A percentile compares a stretch with the other conserved stretches of the same genome.
phyloP scores from a whole-genome alignment of 64 coral and sea anemone species.

The Montipora cactus region DNA sequence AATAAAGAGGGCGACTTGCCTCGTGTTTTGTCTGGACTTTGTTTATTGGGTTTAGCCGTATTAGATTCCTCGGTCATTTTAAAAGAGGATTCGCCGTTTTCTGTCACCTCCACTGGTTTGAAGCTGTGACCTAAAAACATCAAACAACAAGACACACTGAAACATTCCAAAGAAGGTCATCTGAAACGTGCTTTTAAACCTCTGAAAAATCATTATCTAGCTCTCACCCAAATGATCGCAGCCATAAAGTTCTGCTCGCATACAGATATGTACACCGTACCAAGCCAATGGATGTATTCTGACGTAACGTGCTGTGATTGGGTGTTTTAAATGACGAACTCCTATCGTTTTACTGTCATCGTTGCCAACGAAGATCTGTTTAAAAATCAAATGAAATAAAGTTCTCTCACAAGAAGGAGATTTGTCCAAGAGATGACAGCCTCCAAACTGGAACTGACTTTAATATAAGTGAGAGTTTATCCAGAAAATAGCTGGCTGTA shows the following conservation, averaged over 20 bases:
- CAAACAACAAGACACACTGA: not conserved
- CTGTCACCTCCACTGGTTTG: conserved; percentile 29
- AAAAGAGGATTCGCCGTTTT: conserved; percentile 31
- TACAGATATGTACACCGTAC: conserved; percentile 90
- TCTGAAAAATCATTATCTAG: not conserved
- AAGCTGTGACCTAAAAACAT: conserved; percentile 37
- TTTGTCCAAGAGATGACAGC: no score
- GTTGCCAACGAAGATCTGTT: conserved; percentile 85
- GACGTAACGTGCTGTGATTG: conserved; percentile 88
- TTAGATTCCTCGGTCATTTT: not conserved
- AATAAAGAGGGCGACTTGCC: not conserved
- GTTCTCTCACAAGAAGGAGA: no score
- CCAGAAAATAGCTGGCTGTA: no score
- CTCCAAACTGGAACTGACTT: no score
- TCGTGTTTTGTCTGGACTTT: not conserved
- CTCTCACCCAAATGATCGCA: conserved; percentile 82
- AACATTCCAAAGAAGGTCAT: not conserved
- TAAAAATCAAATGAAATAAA: not conserved
- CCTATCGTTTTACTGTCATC: conserved; percentile 89
- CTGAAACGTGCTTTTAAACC: not conserved
- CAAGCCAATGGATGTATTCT: conserved; percentile 84
- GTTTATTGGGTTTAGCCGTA: not conserved
- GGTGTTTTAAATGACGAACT: conserved; percentile 86
- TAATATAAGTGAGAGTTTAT: no score
- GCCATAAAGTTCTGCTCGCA: conserved; percentile 97